phyloP scores from a whole-genome alignment of 2,888 invertebrate species.

The Lymantria monacha region DNA sequence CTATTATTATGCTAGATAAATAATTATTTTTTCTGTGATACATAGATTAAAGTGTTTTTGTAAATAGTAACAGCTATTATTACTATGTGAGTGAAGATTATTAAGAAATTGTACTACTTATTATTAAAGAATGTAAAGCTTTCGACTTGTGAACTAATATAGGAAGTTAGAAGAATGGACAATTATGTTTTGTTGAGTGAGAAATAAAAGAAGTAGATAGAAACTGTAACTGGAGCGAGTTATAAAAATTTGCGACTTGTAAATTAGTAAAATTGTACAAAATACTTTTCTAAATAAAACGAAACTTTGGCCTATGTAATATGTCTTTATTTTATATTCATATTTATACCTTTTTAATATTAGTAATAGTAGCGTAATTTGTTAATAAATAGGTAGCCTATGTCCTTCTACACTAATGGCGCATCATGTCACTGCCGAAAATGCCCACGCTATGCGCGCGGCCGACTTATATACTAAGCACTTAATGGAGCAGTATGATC shows the following conservation, averaged over 20 bases:
- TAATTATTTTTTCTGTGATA: slow-evolving; percentile 82
- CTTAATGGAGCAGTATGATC: no score
- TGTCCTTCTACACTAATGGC: no score
- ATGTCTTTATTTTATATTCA: slow-evolving; percentile 40
- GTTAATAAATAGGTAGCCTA: no score
- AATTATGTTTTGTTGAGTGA: slow-evolving; percentile 60
- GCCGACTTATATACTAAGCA: no score
- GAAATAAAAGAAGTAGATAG: slow-evolving; percentile 46
- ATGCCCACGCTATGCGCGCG: no score
- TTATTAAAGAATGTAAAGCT: slow-evolving; percentile 53
- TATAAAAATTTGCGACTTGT: slow-evolving; percentile 41
- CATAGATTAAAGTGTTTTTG: slow-evolving; percentile 74
- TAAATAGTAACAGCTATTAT: slow-evolving; percentile 63
- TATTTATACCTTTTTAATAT: not conserved
- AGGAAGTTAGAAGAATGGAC: slow-evolving; percentile 31
- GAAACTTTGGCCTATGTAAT: slow-evolving; percentile 79
- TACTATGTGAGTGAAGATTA: slow-evolving; percentile 53
- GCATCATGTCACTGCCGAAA: no score
- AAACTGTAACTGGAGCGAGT: slow-evolving; percentile 32
- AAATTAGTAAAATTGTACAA: slow-evolving; percentile 76
- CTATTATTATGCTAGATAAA: slow-evolving; percentile 58
- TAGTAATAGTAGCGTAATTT: no score
- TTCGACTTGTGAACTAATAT: slow-evolving; percentile 55
- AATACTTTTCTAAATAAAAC: slow-evolving; percentile 80
- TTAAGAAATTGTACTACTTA: slow-evolving; percentile 48